phyloP scores from a whole-genome alignment of 2,888 invertebrate species.

The Celastrina argiolus region DNA sequence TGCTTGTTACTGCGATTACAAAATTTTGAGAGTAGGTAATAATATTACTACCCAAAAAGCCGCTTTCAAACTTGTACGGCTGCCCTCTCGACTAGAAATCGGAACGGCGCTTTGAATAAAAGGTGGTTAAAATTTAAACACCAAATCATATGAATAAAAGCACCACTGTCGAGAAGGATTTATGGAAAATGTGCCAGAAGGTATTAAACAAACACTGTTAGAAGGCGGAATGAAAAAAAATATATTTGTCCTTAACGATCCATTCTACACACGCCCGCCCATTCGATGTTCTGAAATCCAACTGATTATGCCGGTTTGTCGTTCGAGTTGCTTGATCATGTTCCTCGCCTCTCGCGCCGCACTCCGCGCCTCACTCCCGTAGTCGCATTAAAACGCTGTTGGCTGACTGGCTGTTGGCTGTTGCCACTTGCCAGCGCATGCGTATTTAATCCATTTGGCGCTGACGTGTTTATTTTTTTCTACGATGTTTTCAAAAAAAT shows the following conservation, averaged over 20 bases:
- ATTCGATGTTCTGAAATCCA: slow-evolving; percentile 77
- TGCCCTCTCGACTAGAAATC: slow-evolving; percentile 76
- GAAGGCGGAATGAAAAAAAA: slow-evolving; percentile 79
- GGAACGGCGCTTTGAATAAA: slow-evolving; percentile 62
- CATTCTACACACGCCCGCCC: slow-evolving; percentile 77
- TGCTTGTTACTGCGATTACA: slow-evolving; percentile 64
- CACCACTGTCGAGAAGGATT: slow-evolving; percentile 75
- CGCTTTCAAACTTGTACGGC: slow-evolving; percentile 76
- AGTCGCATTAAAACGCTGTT: too few species aligned
- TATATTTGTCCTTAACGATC: slow-evolving; percentile 77
- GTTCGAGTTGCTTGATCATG: slow-evolving; percentile 32
- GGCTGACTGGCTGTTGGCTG: slow-evolving; percentile 38
- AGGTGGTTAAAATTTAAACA: slow-evolving; percentile 56
- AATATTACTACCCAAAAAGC: slow-evolving; percentile 70
- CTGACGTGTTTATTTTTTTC: slow-evolving; percentile 76
- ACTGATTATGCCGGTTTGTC: slow-evolving; percentile 55
- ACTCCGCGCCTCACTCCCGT: slow-evolving; percentile 40
- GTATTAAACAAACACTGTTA: slow-evolving; percentile 72
- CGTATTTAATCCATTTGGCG: slow-evolving; percentile 50
- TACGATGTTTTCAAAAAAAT: slow-evolving; percentile 52
- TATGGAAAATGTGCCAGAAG: slow-evolving; percentile 67
- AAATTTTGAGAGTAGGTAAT: slow-evolving; percentile 64
- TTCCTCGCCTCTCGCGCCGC: slow-evolving; percentile 44
- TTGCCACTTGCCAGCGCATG: slow-evolving; percentile 65
- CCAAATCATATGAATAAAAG: slow-evolving; percentile 57